A percentile compares a stretch with the other conserved stretches of the same genome.
These are phyloP conservation scores for Eilema caniola DNA, from an alignment of 2,888 invertebrate species.

Conservation along the genomic window DNA sequence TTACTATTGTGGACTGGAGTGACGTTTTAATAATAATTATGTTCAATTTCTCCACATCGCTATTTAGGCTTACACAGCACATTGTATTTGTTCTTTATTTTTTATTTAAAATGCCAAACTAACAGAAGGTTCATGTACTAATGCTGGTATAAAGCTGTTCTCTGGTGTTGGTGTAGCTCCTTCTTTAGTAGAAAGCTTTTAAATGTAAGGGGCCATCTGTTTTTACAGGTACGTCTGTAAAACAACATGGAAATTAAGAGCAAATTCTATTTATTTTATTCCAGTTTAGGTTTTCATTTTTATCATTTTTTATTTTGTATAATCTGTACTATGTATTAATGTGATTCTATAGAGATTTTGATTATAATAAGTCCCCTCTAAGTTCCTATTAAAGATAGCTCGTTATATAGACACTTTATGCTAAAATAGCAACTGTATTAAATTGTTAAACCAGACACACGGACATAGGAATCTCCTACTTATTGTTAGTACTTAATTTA, in stretches of 20 bases:
- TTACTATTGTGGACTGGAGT: slow-evolving; percentile 8
- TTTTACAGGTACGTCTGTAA: slow-evolving; percentile 83
- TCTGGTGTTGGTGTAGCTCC: slow-evolving; percentile 50
- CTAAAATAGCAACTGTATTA: slow-evolving; percentile 43
- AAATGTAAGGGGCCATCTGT: slow-evolving; percentile 66
- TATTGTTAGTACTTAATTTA: slow-evolving; percentile 82
- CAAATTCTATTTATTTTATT: slow-evolving; percentile 66
- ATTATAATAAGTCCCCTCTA: slow-evolving; percentile 66
- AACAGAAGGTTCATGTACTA: slow-evolving; percentile 61
- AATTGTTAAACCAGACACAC: slow-evolving; percentile 42
- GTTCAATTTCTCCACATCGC: slow-evolving; percentile 55
- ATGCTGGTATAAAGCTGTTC: slow-evolving; percentile 38
- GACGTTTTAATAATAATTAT: slow-evolving; percentile 23
- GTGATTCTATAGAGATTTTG: slow-evolving; percentile 70
- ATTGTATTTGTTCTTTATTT: slow-evolving; percentile 45
- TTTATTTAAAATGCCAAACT: slow-evolving; percentile 51
- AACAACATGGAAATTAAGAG: slow-evolving; percentile 73
- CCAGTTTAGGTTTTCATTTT: slow-evolving; percentile 37
- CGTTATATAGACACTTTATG: slow-evolving; percentile 30
- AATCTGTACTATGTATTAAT: slow-evolving; percentile 64
- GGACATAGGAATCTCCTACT: slow-evolving; percentile 79
- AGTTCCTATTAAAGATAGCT: slow-evolving; percentile 69
- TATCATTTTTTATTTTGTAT: slow-evolving; percentile 48
- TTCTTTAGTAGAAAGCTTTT: slow-evolving; percentile 42
- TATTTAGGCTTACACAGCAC: slow-evolving; percentile 45